Conservation (phyloP, 2,797 vertebrate species). For the Sebastes melanostomus region DNA sequence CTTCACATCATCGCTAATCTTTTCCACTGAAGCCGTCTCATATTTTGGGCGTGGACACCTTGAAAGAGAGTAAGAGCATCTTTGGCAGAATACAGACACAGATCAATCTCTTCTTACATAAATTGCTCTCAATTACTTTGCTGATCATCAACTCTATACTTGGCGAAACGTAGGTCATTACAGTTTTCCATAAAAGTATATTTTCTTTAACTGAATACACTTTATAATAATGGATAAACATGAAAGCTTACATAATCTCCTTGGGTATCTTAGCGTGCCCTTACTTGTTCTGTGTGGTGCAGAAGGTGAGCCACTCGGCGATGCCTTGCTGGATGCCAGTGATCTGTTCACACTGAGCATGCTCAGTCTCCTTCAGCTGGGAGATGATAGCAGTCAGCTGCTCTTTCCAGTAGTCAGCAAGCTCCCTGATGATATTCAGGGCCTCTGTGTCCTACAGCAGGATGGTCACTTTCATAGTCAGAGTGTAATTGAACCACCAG, state of each 20-base stretch:
- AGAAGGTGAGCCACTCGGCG: conserved; percentile 72
- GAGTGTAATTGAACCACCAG: not conserved
- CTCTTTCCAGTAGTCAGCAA: conserved; percentile 77
- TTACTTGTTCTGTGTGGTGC: conserved; percentile 71
- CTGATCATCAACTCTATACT: not conserved
- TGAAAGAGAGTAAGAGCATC: conserved; percentile 18
- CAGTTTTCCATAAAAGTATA: not conserved
- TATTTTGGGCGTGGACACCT: conserved; percentile 59
- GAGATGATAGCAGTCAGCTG: conserved; percentile 65
- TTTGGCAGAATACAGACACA: not conserved
- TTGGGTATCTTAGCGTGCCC: not conserved
- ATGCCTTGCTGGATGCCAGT: conserved; percentile 68
- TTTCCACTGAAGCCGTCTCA: conserved; percentile 55
- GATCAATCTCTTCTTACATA: not conserved
- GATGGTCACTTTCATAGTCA: conserved; percentile 6
- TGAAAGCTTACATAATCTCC: not conserved
- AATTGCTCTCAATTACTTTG: not conserved
- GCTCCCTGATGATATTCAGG: conserved; percentile 74
- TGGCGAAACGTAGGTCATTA: not conserved
- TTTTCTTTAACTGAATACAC: not conserved
- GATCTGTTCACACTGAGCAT: conserved; percentile 68
- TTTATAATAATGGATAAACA: not conserved
- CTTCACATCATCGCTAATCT: conserved; percentile 68
- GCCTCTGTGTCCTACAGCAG: conserved; percentile 83
- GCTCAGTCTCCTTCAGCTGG: conserved; percentile 74